A percentile compares a stretch with the other conserved stretches of the same genome.
phyloP scores from a whole-genome alignment of 2,797 vertebrate genomes.

The Squalus acanthias region DNA sequence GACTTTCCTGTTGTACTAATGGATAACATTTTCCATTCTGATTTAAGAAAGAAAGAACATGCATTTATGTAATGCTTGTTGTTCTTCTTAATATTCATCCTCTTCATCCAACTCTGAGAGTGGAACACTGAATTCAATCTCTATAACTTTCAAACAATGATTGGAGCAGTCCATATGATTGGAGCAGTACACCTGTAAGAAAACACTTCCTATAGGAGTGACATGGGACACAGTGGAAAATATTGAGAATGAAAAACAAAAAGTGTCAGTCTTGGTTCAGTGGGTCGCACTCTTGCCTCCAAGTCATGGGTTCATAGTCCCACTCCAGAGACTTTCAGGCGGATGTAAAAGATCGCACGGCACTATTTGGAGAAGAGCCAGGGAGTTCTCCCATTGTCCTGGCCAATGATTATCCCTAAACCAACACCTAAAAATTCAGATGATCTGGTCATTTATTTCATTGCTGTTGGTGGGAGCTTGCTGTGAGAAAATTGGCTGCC shows the following conservation, averaged over 20 bases:
- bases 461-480: background rate
- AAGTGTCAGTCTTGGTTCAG: background rate
- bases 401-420: background rate
- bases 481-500: background rate
- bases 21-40: too few relatives aligned
- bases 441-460: background rate
- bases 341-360: background rate
- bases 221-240: background rate
- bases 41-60: too few relatives aligned
- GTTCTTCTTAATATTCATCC: too few relatives aligned
- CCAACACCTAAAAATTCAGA: background rate
- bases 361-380: background rate
- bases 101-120: too few relatives aligned
- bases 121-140: too few relatives aligned
- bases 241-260: background rate
- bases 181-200: background rate
- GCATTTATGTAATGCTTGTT: too few relatives aligned
- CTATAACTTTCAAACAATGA: background rate
- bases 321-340: background rate
- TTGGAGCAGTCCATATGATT: background rate
- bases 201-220: background rate
- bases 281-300: background rate
- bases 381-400: background rate
- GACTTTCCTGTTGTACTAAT: too few relatives aligned
- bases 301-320: background rate